These are phyloP conservation scores for Enteromius mattozi DNA, from an alignment of 2,797 vertebrate species.

Conservation along the genomic window DNA sequence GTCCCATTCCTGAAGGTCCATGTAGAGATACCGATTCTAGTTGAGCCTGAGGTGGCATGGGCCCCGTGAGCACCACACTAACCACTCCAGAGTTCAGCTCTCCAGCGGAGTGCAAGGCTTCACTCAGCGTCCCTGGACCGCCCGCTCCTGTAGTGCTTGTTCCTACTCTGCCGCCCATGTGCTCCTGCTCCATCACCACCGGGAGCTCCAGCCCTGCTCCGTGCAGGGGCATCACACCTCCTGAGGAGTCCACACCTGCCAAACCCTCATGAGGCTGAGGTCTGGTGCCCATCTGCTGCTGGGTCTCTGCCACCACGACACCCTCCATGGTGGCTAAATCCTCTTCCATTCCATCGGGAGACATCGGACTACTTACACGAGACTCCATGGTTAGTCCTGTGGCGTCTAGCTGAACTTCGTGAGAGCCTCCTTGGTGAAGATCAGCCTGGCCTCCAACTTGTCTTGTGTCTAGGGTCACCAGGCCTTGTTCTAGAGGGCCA, in stretches of 20 bases:
- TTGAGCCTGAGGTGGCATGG: conserved; percentile 81
- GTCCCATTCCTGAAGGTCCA: conserved; percentile 89
- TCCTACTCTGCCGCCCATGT: conserved; percentile 84
- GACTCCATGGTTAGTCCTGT: conserved; percentile 90
- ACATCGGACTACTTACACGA: conserved; percentile 94
- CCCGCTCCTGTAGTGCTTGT: conserved; percentile 61
- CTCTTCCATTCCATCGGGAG: conserved; percentile 90
- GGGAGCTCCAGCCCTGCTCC: conserved; percentile 89
- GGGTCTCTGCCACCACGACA: conserved; percentile 79
- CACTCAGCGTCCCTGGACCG: conserved; percentile 71
- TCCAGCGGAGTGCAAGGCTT: conserved; percentile 79
- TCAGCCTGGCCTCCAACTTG: conserved; percentile 83
- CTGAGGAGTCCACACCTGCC: conserved; percentile 84
- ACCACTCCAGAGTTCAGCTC: conserved; percentile 89
- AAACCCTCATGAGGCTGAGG: conserved; percentile 86
- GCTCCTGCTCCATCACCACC: conserved; percentile 92
- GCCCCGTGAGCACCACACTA: conserved; percentile 92
- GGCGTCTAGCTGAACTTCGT: conserved; percentile 89
- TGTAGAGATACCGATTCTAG: conserved; percentile 91
- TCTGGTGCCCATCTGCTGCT: conserved; percentile 81
- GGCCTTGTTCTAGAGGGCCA: conserved; percentile 89
- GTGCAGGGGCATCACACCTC: conserved; percentile 88
- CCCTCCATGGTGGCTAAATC: conserved; percentile 88
- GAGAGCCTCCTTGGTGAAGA: conserved; percentile 87
- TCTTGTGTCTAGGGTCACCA: conserved; percentile 92